Conservation (phyloP, 2,113 vertebrate species). For the Thamnophis sirtalis region DNA sequence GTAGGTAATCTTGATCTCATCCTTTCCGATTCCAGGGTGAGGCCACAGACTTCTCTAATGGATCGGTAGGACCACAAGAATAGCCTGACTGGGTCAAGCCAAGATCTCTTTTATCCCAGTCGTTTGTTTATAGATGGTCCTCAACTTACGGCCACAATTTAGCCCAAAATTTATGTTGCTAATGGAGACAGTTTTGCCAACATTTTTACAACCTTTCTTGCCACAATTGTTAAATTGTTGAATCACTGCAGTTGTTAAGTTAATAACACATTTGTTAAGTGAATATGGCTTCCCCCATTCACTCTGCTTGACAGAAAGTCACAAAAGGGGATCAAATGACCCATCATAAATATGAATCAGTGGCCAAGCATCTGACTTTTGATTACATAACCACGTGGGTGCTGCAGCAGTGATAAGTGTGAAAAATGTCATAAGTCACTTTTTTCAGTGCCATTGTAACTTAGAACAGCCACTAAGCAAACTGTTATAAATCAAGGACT, state of each 20-base stretch:
- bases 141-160: background rate
- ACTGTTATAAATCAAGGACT: background rate
- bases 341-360: background rate
- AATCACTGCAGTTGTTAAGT: background rate
- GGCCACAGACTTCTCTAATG: background rate
- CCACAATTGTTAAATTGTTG: background rate
- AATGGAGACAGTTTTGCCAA: background rate
- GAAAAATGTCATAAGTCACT: background rate
- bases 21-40: background rate
- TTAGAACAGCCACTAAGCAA: background rate
- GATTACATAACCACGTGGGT: background rate
- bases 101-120: background rate
- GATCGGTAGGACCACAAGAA: background rate
- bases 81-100: background rate
- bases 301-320: background rate
- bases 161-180: background rate
- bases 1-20: background rate
- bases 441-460: background rate
- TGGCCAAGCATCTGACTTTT: background rate
- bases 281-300: background rate
- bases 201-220: background rate
- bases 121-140: background rate
- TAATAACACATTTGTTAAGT: background rate
- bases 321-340: background rate
- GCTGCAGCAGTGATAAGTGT: background rate